A percentile compares a stretch with the other conserved stretches of the same genome.
Conservation (phyloP, 2,113 vertebrate genomes). For the Chionodraco myersi region DNA sequence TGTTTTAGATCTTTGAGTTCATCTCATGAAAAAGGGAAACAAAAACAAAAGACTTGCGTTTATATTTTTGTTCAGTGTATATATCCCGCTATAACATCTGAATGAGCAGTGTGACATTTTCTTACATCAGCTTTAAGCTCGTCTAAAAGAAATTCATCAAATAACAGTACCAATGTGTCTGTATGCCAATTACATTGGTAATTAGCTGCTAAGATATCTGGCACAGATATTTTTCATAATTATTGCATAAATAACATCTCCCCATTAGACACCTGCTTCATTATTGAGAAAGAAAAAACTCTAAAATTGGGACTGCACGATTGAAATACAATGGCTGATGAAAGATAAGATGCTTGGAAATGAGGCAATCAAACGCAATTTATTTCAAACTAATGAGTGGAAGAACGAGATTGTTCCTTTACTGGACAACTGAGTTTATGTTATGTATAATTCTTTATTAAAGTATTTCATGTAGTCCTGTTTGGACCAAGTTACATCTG, state of each 20-base stretch:
- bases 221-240: constrained; percentile 53
- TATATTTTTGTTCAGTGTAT: no score
- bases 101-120: constrained; percentile 20
- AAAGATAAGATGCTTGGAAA: constrained; percentile 8
- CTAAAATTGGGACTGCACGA: background rate
- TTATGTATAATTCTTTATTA: background rate
- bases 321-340: constrained; percentile 13
- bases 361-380: background rate
- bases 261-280: constrained; percentile 54
- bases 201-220: constrained; percentile 50
- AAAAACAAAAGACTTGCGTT: no score
- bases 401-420: background rate
- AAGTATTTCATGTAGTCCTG: background rate
- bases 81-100: background rate
- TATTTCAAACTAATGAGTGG: background rate
- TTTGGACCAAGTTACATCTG: background rate
- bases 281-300: background rate
- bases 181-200: constrained; percentile 40
- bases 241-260: constrained; percentile 43
- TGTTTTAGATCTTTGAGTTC: no score
- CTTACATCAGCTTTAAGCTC: constrained; percentile 35
- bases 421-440: background rate
- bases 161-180: constrained; percentile 28
- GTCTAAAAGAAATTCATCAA: constrained; percentile 27
- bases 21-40: no score